Percentiles rank a stretch among this genome's conserved stretches.
Conservation (phyloP, 2,888 invertebrate genomes). For the Drosophila vallismaia region DNA sequence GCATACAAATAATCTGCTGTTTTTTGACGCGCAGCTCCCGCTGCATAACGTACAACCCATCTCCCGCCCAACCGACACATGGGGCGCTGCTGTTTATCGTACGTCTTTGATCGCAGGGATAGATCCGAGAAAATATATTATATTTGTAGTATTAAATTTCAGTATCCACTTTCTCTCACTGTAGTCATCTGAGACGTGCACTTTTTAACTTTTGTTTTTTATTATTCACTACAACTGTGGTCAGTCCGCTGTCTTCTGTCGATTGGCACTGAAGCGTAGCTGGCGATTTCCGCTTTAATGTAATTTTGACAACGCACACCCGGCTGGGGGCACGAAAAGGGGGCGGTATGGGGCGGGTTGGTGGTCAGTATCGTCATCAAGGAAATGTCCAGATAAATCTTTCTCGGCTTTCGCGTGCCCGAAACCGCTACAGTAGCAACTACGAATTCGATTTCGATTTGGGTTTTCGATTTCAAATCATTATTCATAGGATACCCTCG, state of each 20-base stretch:
- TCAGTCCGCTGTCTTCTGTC: constrained; percentile 47
- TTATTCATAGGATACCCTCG: not conserved
- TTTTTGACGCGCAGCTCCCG: too few relatives aligned
- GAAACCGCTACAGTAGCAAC: constrained; percentile 62
- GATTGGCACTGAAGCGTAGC: constrained; percentile 46
- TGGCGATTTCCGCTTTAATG: constrained; percentile 71
- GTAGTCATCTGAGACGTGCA: constrained; percentile 31
- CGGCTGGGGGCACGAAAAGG: constrained; percentile 8
- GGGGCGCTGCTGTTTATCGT: too few relatives aligned
- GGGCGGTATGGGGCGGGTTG: not conserved
- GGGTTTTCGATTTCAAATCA: constrained; percentile 49
- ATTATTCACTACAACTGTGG: constrained; percentile 34
- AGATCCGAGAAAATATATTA: too few relatives aligned
- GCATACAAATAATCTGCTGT: too few relatives aligned
- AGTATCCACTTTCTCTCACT: too few relatives aligned
- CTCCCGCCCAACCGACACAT: too few relatives aligned
- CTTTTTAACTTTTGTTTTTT: constrained; percentile 8
- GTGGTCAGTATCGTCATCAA: constrained; percentile 43
- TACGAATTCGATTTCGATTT: constrained; percentile 50
- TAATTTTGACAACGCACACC: constrained; percentile 72
- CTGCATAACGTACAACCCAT: too few relatives aligned
- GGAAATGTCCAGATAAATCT: constrained; percentile 72
- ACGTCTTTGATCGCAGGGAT: too few relatives aligned
- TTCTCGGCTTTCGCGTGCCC: constrained; percentile 53
- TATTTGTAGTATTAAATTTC: too few relatives aligned